Evolutionary conservation across 2,113 vertebrate genomes (phyloP).

Genomic region (Dipodomys stephensi): DNA sequence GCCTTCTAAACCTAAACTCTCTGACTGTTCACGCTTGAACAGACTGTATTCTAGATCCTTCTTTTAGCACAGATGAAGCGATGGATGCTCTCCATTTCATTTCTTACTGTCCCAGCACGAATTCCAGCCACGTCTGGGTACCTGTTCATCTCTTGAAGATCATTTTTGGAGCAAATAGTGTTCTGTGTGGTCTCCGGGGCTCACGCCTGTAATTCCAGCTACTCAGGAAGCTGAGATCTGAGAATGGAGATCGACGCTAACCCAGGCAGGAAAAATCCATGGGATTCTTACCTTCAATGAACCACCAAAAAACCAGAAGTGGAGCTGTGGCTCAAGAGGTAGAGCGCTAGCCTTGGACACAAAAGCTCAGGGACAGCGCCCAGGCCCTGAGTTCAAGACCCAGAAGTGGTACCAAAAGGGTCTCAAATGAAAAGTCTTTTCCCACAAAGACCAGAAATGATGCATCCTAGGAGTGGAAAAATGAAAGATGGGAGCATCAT

Average conservation of each 20-base stretch:
- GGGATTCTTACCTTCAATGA: too few relatives aligned
- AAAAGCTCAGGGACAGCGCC: too few relatives aligned
- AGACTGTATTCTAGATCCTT: neutral
- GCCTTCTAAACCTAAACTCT: neutral
- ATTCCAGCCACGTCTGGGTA: neutral
- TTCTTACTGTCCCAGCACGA: neutral
- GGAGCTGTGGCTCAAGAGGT: too few relatives aligned
- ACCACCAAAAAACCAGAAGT: too few relatives aligned
- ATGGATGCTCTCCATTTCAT: neutral
- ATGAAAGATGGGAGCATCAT: neutral
- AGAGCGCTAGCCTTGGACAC: too few relatives aligned
- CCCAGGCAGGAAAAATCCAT: too few relatives aligned
- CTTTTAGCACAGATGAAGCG: conserved; percentile 24
- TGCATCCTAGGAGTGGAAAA: neutral
- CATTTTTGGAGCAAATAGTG: conserved; percentile 19
- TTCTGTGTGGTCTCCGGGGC: neutral
- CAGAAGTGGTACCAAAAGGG: neutral
- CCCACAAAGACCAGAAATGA: conserved; percentile 46
- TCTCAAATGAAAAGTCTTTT: conserved; percentile 48
- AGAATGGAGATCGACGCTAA: too few relatives aligned
- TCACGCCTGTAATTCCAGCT: too few relatives aligned
- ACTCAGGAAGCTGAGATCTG: too few relatives aligned
- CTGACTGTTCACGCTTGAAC: neutral
- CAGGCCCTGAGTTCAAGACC: too few relatives aligned
- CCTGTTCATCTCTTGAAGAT: neutral